phyloP scores from a whole-genome alignment of 2,888 invertebrate species.

The Drosophila niveifrons region DNA sequence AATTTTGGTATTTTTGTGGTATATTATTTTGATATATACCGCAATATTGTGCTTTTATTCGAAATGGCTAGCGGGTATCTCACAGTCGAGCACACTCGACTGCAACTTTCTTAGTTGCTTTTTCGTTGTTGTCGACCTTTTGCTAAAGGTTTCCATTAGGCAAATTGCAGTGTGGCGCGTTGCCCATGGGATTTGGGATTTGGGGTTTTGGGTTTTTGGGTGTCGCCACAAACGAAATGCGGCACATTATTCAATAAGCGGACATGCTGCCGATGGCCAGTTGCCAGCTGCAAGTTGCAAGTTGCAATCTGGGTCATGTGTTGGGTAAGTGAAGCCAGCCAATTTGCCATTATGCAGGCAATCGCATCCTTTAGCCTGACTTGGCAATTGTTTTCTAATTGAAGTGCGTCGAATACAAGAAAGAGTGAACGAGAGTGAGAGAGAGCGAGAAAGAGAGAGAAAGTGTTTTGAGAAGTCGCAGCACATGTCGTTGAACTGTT shows the following conservation, averaged over 20 bases:
- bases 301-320: constrained; percentile 54
- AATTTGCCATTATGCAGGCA: constrained; percentile 52
- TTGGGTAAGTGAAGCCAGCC: constrained; percentile 34
- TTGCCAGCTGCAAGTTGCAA: constrained; percentile 1
- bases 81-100: too few relatives aligned
- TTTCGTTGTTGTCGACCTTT: constrained; percentile 26
- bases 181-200: constrained; percentile 6
- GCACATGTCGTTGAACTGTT: constrained; percentile 66
- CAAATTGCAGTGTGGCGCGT: constrained; percentile 65
- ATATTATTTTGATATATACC: too few relatives aligned
- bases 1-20: too few relatives aligned
- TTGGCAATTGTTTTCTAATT: constrained; percentile 32
- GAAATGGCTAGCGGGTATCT: too few relatives aligned
- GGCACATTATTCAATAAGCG: constrained; percentile 73
- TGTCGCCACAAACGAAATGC: constrained; percentile 62
- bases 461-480: constrained; percentile 9
- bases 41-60: too few relatives aligned
- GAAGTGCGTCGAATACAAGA: not conserved
- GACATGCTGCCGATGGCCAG: constrained; percentile 21
- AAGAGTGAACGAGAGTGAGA: not conserved
- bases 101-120: too few relatives aligned
- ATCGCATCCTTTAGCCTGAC: constrained; percentile 31
- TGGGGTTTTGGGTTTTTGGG: constrained; percentile 19
- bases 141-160: constrained; percentile 65
- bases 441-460: not conserved